Evolutionary conservation across 2,797 vertebrate species (phyloP), one percentile per base, ranked within the genome.

Genomic region (Dicrostonyx torquatus): DNA sequence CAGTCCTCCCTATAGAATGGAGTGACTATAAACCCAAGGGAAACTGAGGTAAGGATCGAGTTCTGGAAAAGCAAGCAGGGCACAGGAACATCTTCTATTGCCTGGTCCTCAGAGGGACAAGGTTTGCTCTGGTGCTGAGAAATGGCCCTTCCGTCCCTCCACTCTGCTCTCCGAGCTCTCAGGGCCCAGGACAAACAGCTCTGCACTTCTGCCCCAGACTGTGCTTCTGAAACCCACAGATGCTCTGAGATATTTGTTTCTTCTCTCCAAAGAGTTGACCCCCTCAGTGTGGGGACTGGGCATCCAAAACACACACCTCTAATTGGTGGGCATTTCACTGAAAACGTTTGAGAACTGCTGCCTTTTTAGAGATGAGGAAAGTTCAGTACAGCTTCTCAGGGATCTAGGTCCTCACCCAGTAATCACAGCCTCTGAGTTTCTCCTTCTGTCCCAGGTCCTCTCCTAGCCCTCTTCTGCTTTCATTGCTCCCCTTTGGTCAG

Each of bases 261-360:
- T 62, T 85, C 13, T 72, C 37, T 90, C 58, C 3, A 11, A 37
- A 62, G 22, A 72, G 3, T 37, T 88, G 53, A 60, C 14, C 26
- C 5, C 43, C 5, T 15, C 12, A 5, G 34, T 0, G 11, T 60
- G 40, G 24, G 45, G 1, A 45, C 4, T 84, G n/a, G 66, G 20
- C 6, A 87, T 87, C 34, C 76, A 26, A 95, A 83, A 78, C 12
- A 31, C 2, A 4, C 8, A 40, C 75, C 15, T 40, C 26, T 37
- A 77, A 40, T 76, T 66, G 26, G 24, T 72, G 90, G 40, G n/a
- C 24, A 62, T 91, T 58, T 75, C 77, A 73, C 18, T 40, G 15
- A 58, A 73, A 72, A 34, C 3, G 1, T 53, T 29, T 85, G 37
- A 85, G 77, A 29, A 48, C 9, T 22, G 3, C 58, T 58, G 3